Base-by-base conservation (phyloP, 2,888 invertebrate species). In the Archaeoteleia sp. region DNA sequence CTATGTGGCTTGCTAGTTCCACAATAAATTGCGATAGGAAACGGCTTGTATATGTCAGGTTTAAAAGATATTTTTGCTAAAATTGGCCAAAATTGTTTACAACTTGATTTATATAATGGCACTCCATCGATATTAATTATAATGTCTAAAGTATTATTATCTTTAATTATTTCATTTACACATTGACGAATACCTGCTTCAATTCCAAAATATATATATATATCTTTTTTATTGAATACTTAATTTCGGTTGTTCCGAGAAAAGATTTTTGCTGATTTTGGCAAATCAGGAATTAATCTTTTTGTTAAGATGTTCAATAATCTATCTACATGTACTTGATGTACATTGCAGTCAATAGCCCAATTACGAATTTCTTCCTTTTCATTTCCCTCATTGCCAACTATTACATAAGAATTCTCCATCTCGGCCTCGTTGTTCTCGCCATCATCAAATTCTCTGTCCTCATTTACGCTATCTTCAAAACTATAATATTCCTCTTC, bases 1-100 rank as follows among this genome's bases (percentile, higher is more conserved):
- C n/a, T 54, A 2, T 15, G 15, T 2, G 65, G 63, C 42, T 63
- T 69, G 6, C 49, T 17, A 10, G 25, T 27, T 8, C 60, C 60
- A 34, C 30, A 54, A 35, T 49, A 62, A 12, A 65, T 30, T 7
- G 60, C 57, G 15, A 67, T 58, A 1, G 45, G n/a, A 54, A 67
- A 65, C 9, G 58, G 58, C 23, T 58, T 29, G 14, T 60, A 55
- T 1, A 61, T 9, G 10, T 63, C 67, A 1, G 55, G 42, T 2
- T 17, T 2, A 17, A 7, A 37, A n/a, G 6, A 9, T 8, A 37
- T 4, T 37, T 37, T 37, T 0, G 8, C 17, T 2, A 9, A 1
- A 6, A 37, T 17, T 14, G 10, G 15, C 37, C 37, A 17, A 9
- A 37, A 17, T 1, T 37, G 5, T 1, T 14, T 14, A 1, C n/a